A percentile compares a stretch with the other conserved stretches of the same genome.
phyloP scores from a whole-genome alignment of 2,888 invertebrate species.

The Meteorus cinctellus region DNA sequence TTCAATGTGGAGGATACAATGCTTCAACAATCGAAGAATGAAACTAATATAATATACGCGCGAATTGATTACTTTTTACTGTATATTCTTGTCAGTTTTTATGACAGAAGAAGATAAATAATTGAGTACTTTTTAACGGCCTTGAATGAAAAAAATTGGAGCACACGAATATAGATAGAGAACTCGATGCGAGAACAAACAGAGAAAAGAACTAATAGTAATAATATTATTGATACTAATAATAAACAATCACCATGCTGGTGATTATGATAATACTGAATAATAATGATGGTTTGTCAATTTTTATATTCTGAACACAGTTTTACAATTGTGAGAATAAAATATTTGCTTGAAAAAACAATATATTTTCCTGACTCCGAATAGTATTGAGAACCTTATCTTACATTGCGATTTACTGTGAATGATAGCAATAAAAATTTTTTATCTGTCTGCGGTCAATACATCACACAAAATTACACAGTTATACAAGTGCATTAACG shows the following conservation, averaged over 20 bases:
- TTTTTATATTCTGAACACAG: not conserved
- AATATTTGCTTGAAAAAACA: conserved; percentile 4
- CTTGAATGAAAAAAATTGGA: not conserved
- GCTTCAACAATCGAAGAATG: not conserved
- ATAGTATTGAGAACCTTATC: not conserved
- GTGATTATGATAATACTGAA: not conserved
- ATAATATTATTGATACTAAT: not conserved
- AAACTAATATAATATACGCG: not conserved
- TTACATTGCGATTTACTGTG: not conserved
- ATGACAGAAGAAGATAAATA: not conserved
- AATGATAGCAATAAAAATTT: not conserved
- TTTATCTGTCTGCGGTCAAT: not conserved
- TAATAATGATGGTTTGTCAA: not conserved
- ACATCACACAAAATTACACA: not conserved
- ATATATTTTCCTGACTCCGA: not conserved
- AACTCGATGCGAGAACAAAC: no score
- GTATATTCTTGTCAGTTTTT: not conserved
- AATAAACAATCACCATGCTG: not conserved
- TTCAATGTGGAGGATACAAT: not conserved
- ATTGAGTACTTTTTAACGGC: not conserved
- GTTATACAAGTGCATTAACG: not conserved
- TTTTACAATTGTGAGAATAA: not conserved
- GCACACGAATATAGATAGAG: not conserved
- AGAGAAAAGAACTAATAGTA: no score
- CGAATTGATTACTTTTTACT: not conserved